Base-by-base conservation (phyloP, 2,888 invertebrate genomes). In the Mythimna impura region DNA sequence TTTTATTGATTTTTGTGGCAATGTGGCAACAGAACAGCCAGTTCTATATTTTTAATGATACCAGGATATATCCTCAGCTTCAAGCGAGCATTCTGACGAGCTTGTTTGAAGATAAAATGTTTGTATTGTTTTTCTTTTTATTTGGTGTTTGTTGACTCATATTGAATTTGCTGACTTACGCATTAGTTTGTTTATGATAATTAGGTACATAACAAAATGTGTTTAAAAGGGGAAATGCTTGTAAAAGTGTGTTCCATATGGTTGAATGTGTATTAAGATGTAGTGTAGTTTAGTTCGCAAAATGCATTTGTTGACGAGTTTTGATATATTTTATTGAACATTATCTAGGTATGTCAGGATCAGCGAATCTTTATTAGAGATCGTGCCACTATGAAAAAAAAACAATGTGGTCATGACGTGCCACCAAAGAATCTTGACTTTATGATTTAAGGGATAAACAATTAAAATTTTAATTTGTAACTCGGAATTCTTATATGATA, bases 21-120 rank as follows among this genome's bases (percentile, higher is more conserved):
- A 95, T 95, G 95, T 95, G 93, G 92, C 92, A 92, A 77, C 90
- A 91, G 40, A 90, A 89, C 62, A 91, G 91, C 79, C 89, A 89
- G 61, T 88, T 91, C 67, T 86, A 86, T 75, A 89, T 92, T 12
- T 91, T 93, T 80, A 89, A 90, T 76, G 94, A 94, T 68, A 90
- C 93, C 3, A 91, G 91, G 76, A 86, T 92, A 9, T 91, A 84
- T 80, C 90, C 91, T 3, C 88, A 86, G 62, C 79, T 90, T 55
- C 87, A 89, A 25, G 79, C 90, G n/a, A 82, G 90, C 71, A 77
- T 88, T 9, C 86, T 75, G 54, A 78, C 85, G 66, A 89, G 81
- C 74, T 88, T 91, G 90, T 95, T 90, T 81, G 97, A 97, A 89
- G 97, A 97, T 88, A 97, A 96, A 95, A 97, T 97, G 97, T 97